A percentile compares a stretch with the other conserved stretches of the same genome.
phyloP scores from a whole-genome alignment of 2,797 vertebrate genomes.

The Sarcophilus harrisii region DNA sequence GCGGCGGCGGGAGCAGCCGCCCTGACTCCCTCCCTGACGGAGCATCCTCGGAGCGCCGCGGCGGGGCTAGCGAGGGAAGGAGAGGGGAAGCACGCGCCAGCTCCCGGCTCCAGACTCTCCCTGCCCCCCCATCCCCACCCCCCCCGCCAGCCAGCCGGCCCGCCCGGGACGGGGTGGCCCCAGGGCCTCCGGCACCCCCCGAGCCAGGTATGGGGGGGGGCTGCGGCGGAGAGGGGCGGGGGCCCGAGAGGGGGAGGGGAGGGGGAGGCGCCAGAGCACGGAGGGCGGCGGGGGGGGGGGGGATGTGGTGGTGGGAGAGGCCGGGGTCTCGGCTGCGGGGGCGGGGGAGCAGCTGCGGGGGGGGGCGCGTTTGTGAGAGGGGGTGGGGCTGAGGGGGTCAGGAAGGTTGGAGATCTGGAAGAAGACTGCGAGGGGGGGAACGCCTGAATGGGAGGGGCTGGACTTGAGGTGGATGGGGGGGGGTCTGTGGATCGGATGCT shows the following conservation, averaged over 20 bases:
- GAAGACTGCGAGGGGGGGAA: not conserved
- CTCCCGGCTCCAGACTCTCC: slow-evolving; percentile 39
- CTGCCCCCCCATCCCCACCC: slow-evolving; percentile 30
- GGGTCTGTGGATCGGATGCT: not conserved
- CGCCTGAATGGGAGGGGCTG: not conserved
- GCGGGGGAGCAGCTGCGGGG: slow-evolving; percentile 26
- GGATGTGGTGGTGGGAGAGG: slow-evolving; percentile 58
- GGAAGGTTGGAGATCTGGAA: not conserved
- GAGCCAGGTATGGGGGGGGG: slow-evolving; percentile 72
- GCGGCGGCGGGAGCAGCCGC: slow-evolving; percentile 82
- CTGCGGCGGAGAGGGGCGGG: slow-evolving; percentile 70
- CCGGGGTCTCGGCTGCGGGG: slow-evolving; percentile 61
- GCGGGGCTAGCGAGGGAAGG: slow-evolving; percentile 69
- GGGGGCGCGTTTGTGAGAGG: slow-evolving; percentile 54
- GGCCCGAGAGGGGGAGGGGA: slow-evolving; percentile 53
- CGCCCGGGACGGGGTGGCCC: slow-evolving; percentile 32
- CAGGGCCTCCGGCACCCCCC: slow-evolving; percentile 55
- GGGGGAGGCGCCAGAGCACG: slow-evolving; percentile 56
- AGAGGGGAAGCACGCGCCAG: slow-evolving; percentile 61
- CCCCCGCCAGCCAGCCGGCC: slow-evolving; percentile 52
- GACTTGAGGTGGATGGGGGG: not conserved
- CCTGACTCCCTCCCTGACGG: slow-evolving; percentile 77
- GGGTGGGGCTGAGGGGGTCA: slow-evolving; percentile 42
- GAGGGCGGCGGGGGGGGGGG: slow-evolving; percentile 54
- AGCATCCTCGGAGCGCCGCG: slow-evolving; percentile 63